Evolutionary conservation across 2,113 vertebrate genomes (phyloP).

Genomic region (Carollia perspicillata): DNA sequence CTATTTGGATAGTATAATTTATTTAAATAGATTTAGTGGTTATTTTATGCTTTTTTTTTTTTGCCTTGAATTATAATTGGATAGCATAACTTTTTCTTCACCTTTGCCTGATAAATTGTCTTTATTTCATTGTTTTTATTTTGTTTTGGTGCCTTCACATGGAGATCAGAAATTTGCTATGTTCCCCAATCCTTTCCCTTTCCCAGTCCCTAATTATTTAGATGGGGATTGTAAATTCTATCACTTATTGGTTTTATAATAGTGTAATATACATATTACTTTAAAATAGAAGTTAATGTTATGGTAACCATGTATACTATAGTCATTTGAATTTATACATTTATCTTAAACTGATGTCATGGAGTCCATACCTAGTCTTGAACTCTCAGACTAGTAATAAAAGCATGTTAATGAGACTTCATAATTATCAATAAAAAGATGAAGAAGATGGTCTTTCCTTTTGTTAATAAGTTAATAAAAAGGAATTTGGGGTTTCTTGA

Average conservation of each 20-base stretch:
- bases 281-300: neutral
- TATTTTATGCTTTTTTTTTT: conserved; percentile 11
- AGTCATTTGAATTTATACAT: conserved; percentile 13
- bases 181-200: neutral
- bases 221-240: neutral
- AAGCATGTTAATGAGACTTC: neutral
- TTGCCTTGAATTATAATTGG: neutral
- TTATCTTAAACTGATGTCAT: neutral
- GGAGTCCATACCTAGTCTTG: neutral
- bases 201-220: neutral
- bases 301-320: neutral
- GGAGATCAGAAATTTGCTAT: neutral
- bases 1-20: too few species aligned
- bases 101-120: neutral
- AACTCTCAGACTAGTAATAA: neutral
- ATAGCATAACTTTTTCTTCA: neutral
- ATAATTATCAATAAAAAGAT: neutral
- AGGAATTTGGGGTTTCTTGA: neutral
- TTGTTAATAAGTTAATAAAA: neutral
- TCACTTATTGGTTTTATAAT: neutral
- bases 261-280: neutral
- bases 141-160: neutral
- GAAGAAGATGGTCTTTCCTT: neutral
- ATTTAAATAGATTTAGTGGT: neutral
- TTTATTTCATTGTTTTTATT: neutral